A percentile compares a stretch with the other conserved stretches of the same genome.
These are phyloP conservation scores for Scomber scombrus DNA, from an alignment of 2,113 vertebrate species.

Conservation along the genomic window DNA sequence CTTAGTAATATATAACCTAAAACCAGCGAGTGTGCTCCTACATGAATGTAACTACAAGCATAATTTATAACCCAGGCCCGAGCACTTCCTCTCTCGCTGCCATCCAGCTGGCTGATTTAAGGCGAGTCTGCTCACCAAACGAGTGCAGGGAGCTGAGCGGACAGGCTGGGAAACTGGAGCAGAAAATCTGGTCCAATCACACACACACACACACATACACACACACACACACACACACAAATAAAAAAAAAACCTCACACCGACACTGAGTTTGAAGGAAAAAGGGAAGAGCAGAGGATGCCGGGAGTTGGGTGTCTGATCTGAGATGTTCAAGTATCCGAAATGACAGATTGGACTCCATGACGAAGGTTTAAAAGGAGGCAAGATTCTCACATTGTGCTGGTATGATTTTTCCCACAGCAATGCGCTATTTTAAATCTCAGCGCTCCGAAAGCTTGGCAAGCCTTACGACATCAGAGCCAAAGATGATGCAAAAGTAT, in stretches of 20 bases:
- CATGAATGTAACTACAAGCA: background rate
- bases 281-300: conserved; percentile 45
- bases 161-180: conserved; percentile 78
- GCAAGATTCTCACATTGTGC: conserved; percentile 4
- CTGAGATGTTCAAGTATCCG: conserved; percentile 5
- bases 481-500: conserved; percentile 19
- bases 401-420: background rate
- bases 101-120: conserved; percentile 61
- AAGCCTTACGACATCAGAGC: background rate
- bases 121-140: conserved; percentile 49
- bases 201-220: conserved; percentile 45
- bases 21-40: background rate
- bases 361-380: background rate
- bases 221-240: conserved; percentile 33
- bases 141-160: conserved; percentile 36
- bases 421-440: conserved; percentile 12
- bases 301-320: conserved; percentile 40
- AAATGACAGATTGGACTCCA: conserved; percentile 29
- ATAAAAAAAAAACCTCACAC: background rate
- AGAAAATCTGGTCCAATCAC: conserved; percentile 81
- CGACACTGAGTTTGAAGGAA: conserved; percentile 35
- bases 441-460: conserved; percentile 3
- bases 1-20: no score
- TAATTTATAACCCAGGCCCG: conserved; percentile 27
- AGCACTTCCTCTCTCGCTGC: conserved; percentile 40